Percentiles rank a stretch among this genome's conserved stretches.
phyloP scores from a whole-genome alignment of 2,113 vertebrate species.

The Stercorarius parasiticus region DNA sequence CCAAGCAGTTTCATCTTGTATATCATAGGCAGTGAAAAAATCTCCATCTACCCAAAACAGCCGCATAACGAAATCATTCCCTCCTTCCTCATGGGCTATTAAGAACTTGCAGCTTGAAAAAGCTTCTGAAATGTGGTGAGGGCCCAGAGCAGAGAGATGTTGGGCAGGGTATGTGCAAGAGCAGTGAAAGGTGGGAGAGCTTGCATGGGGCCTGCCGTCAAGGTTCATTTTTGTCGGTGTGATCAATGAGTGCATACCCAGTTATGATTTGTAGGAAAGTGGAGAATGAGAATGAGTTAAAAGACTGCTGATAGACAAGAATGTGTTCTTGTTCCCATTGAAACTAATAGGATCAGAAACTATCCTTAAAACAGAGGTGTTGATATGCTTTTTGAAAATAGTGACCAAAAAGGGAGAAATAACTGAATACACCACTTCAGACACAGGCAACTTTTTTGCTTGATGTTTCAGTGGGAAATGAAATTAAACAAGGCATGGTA shows the following conservation, averaged over 20 bases:
- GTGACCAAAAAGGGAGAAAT: not conserved
- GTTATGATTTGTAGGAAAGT: not conserved
- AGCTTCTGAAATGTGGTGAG: not conserved
- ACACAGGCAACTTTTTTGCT: not conserved
- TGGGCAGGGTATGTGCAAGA: accelerated
- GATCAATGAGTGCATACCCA: not conserved
- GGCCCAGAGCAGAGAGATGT: not conserved
- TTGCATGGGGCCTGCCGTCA: not conserved
- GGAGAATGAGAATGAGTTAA: not conserved
- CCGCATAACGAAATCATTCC: accelerated
- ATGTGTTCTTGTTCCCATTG: not conserved
- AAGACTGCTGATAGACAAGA: not conserved
- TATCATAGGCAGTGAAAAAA: not conserved
- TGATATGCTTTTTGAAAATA: not conserved
- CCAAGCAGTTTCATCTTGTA: not conserved
- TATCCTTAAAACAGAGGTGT: not conserved
- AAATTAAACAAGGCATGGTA: not conserved
- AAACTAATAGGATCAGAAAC: not conserved
- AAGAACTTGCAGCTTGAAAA: not conserved
- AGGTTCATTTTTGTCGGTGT: not conserved
- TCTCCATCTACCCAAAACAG: not conserved
- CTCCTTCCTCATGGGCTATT: not conserved
- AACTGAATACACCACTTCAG: not conserved
- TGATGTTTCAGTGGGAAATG: not conserved
- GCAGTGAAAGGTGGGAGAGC: not conserved